Conservation (phyloP, 2,797 vertebrate genomes). For the Pseudotriccus pelzelni region DNA sequence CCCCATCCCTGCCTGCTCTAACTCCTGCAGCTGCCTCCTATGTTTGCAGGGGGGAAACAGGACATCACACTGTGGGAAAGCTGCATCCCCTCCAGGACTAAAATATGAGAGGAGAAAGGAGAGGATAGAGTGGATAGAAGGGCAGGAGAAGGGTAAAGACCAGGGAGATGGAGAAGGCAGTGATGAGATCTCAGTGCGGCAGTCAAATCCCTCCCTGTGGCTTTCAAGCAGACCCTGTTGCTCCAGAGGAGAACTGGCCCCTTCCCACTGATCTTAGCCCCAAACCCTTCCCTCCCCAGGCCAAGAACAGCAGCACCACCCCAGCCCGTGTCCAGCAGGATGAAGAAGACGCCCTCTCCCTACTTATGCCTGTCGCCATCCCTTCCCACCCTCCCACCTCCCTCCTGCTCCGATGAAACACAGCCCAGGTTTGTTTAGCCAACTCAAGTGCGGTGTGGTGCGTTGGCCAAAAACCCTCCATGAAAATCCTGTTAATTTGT, state of each 20-base stretch:
- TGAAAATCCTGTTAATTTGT: slow-evolving; percentile 64
- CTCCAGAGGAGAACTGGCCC: background rate
- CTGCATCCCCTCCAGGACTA: background rate
- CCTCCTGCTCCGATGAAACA: background rate
- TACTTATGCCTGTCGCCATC: background rate
- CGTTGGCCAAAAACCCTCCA: slow-evolving; percentile 19
- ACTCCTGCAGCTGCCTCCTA: background rate
- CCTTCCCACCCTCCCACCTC: background rate
- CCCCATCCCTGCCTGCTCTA: too few relatives aligned
- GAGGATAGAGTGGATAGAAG: background rate
- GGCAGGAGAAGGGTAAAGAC: background rate
- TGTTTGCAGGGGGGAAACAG: background rate
- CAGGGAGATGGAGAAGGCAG: background rate
- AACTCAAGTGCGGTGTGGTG: background rate
- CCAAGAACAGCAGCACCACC: background rate
- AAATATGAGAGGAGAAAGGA: background rate
- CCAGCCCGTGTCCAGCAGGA: background rate
- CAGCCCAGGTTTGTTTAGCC: slow-evolving; percentile 4
- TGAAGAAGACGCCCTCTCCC: background rate
- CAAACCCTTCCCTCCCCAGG: background rate
- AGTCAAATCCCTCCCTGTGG: fast-evolving
- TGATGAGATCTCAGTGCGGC: background rate
- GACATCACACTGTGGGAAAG: background rate
- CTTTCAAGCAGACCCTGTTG: background rate
- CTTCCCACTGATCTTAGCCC: background rate